phyloP scores from a whole-genome alignment of 2,888 invertebrate species.

The Drosophila dives region DNA sequence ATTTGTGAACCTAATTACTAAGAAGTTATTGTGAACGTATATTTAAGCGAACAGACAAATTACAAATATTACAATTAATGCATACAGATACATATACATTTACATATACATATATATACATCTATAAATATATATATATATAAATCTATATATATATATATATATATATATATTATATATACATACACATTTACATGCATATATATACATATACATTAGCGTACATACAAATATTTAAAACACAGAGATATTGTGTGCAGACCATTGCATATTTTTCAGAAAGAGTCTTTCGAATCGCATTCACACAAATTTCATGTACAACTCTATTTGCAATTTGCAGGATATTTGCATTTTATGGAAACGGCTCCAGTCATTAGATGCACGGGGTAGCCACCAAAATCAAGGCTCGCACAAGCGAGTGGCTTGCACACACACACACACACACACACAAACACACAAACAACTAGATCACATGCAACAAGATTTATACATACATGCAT shows the following conservation, averaged over 20 bases:
- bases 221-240: conserved; percentile 43
- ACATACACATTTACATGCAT: conserved; percentile 34
- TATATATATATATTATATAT: conserved; percentile 18
- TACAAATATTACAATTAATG: conserved; percentile 53
- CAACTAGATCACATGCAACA: conserved; percentile 30
- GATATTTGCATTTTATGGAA: conserved; percentile 36
- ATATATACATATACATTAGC: conserved; percentile 58
- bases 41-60: conserved; percentile 64
- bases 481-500: conserved; percentile 32
- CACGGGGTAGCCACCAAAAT: conserved; percentile 23
- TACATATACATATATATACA: conserved; percentile 45
- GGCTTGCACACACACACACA: conserved; percentile 15
- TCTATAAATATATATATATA: conserved; percentile 52
- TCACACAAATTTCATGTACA: conserved; percentile 15
- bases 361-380: conserved; percentile 39
- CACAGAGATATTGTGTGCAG: conserved; percentile 18
- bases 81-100: conserved; percentile 29
- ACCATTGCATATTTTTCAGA: conserved; percentile 44
- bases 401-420: conserved; percentile 5
- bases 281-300: conserved; percentile 33
- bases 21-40: conserved; percentile 76
- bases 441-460: conserved; percentile 16
- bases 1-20: conserved; percentile 69
- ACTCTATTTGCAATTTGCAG: conserved; percentile 22
- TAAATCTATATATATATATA: conserved; percentile 5